Conservation (phyloP, 2,888 invertebrate genomes). For the Cryptosula pallasiana region DNA sequence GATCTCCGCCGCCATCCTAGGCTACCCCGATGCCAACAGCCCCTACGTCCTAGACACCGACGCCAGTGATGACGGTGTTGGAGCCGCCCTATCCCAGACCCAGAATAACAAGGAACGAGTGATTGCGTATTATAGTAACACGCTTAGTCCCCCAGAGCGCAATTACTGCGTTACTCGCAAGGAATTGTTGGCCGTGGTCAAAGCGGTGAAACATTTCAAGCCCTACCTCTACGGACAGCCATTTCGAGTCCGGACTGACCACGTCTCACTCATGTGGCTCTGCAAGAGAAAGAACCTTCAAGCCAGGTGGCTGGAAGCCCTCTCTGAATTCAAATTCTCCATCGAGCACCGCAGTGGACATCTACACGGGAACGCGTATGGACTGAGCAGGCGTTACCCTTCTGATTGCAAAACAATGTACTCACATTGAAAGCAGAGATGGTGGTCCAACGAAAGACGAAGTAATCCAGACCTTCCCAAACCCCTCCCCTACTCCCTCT, state of each 20-base stretch:
- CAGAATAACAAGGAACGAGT: background rate
- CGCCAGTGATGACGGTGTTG: constrained; percentile 13
- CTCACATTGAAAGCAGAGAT: background rate
- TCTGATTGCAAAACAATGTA: no score
- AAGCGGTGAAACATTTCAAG: background rate
- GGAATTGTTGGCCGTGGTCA: background rate
- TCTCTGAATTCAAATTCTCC: background rate
- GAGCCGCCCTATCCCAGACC: constrained; percentile 6
- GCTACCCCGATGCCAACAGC: background rate
- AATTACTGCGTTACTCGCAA: background rate
- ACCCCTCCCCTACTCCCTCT: no score
- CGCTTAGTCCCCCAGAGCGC: background rate
- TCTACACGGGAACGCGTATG: background rate
- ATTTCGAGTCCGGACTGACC: background rate
- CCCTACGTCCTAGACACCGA: constrained; percentile 9
- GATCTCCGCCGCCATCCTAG: background rate
- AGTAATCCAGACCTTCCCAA: no score
- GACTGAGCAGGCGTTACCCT: background rate
- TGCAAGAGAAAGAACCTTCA: background rate
- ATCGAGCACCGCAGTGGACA: background rate
- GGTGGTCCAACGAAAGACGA: background rate
- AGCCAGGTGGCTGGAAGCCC: background rate
- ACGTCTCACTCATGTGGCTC: background rate
- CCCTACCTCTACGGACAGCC: background rate
- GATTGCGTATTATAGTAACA: constrained; percentile 5